Conservation (phyloP, 2,797 vertebrate genomes). For the Hydrocynus forskahlii region DNA sequence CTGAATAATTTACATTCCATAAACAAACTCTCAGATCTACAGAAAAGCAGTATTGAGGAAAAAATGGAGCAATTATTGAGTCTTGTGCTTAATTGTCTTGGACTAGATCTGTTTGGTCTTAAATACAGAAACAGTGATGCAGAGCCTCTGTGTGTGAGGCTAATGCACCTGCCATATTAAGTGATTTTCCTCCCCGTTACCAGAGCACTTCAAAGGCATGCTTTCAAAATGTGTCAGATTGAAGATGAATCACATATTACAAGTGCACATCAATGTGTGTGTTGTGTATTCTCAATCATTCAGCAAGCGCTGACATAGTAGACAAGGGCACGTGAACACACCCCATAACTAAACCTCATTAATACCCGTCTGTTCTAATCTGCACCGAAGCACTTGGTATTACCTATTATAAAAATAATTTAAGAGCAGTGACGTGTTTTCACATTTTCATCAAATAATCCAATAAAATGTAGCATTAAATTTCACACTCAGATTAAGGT, state of each 20-base stretch:
- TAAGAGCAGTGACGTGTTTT: not conserved
- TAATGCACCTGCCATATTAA: conserved; percentile 42
- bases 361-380: conserved; percentile 1
- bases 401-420: not conserved
- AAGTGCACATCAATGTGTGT: not conserved
- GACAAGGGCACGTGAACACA: not conserved
- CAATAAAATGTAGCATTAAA: no score
- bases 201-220: conserved; percentile 46
- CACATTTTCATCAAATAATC: no score
- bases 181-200: conserved; percentile 23
- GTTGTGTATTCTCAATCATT: conserved; percentile 1
- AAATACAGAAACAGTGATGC: conserved; percentile 5
- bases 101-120: conserved; percentile 31
- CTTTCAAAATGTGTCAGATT: conserved; percentile 41
- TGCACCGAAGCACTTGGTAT: not conserved
- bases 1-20: conserved; percentile 19
- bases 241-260: conserved; percentile 40
- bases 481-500: no score
- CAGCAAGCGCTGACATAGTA: not conserved
- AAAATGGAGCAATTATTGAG: conserved; percentile 31
- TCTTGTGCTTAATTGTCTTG: conserved; percentile 43
- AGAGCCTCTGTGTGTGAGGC: not conserved
- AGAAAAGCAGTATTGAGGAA: conserved; percentile 25
- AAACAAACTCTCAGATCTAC: conserved; percentile 25
- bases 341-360: not conserved